Evolutionary conservation across 2,888 invertebrate genomes (phyloP).

Genomic region (Brenthis daphne): DNA sequence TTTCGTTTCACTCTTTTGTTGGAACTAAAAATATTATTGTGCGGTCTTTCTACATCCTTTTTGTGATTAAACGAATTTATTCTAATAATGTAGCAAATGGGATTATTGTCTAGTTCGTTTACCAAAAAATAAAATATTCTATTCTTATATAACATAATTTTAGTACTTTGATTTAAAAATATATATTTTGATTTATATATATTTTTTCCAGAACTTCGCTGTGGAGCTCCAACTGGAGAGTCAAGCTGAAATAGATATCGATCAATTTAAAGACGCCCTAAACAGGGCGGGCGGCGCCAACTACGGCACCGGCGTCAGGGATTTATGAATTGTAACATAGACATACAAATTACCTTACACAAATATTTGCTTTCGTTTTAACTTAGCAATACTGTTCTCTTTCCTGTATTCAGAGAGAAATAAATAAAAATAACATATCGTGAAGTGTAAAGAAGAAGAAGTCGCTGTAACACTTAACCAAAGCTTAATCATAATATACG

Average conservation of each 20-base stretch:
- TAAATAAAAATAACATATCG: slow-evolving; percentile 3
- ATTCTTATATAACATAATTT: too few relatives aligned
- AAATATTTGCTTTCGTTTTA: slow-evolving; percentile 26
- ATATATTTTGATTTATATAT: slow-evolving; percentile 24
- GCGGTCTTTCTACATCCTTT: slow-evolving; percentile 47
- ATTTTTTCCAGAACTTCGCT: slow-evolving; percentile 86
- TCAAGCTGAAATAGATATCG: slow-evolving; percentile 86
- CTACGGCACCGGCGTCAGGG: slow-evolving; percentile 89
- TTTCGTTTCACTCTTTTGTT: slow-evolving; percentile 26
- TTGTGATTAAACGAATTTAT: slow-evolving; percentile 1
- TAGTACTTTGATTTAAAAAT: slow-evolving; percentile 13
- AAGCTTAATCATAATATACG: slow-evolving; percentile 14
- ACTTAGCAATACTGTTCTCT: slow-evolving; percentile 33
- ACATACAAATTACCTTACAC: slow-evolving; percentile 27
- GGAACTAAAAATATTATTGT: slow-evolving; percentile 24
- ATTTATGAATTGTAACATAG: slow-evolving; percentile 72
- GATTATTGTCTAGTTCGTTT: too few relatives aligned
- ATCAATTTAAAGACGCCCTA: slow-evolving; percentile 86
- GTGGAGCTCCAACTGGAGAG: slow-evolving; percentile 88
- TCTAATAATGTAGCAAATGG: neutral
- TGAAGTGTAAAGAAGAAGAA: neutral
- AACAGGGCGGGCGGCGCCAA: slow-evolving; percentile 90
- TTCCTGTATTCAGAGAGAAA: slow-evolving; percentile 1
- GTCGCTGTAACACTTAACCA: slow-evolving; percentile 10
- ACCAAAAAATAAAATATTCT: too few relatives aligned